phyloP scores from a whole-genome alignment of 2,113 vertebrate genomes.

The Indri indri region DNA sequence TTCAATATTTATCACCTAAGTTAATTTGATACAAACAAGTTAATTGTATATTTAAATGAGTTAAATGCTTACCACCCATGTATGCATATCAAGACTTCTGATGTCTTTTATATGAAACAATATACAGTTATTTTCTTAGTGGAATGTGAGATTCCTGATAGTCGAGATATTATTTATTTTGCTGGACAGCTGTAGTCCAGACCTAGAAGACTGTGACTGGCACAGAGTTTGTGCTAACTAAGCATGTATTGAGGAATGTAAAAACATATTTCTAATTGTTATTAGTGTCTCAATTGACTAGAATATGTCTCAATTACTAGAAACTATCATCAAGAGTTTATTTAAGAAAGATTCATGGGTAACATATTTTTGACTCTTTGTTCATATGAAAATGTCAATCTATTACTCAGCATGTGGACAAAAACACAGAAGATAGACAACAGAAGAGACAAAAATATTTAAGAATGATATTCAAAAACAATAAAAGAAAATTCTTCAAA shows the following conservation, averaged over 20 bases:
- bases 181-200: background rate
- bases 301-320: background rate
- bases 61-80: background rate
- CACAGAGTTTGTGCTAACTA: background rate
- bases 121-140: background rate
- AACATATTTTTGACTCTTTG: background rate
- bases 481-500: background rate
- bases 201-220: background rate
- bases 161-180: background rate
- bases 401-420: background rate
- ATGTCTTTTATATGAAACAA: background rate
- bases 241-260: background rate
- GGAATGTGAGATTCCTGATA: background rate
- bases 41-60: background rate
- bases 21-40: background rate
- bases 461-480: background rate
- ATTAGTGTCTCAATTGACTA: background rate
- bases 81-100: background rate
- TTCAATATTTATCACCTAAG: background rate
- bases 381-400: background rate
- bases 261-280: background rate
- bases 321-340: background rate
- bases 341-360: background rate
- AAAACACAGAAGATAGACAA: background rate
- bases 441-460: background rate